These are phyloP conservation scores for Brotula barbata DNA, from an alignment of 2,797 vertebrate genomes.

Conservation along the genomic window DNA sequence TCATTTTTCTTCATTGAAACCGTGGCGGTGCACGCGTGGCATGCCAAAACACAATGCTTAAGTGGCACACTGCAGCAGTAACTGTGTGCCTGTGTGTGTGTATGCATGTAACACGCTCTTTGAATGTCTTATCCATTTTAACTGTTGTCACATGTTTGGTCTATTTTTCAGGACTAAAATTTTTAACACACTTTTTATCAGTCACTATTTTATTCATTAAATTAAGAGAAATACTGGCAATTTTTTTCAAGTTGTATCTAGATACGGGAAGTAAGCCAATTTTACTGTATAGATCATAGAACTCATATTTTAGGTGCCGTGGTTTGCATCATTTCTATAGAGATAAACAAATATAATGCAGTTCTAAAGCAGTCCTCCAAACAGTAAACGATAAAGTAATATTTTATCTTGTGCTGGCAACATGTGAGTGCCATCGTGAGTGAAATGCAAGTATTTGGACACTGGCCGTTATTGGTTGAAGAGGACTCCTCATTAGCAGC, in stretches of 20 bases:
- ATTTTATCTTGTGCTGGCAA: neutral
- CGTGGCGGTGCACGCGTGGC: constrained; percentile 48
- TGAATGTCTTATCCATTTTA: neutral
- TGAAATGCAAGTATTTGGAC: constrained; percentile 36
- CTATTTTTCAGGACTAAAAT: too few species aligned
- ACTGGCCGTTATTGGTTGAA: constrained; percentile 43
- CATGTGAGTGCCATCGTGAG: constrained; percentile 22
- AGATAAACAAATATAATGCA: too few species aligned
- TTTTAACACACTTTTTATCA: too few species aligned
- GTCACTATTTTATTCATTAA: too few species aligned
- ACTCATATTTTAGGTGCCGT: too few species aligned
- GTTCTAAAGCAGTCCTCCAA: too few species aligned
- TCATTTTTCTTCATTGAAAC: constrained; percentile 71
- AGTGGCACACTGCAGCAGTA: constrained; percentile 44
- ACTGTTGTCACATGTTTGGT: too few species aligned
- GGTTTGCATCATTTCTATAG: too few species aligned
- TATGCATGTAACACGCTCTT: too few species aligned
- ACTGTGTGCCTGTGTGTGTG: constrained; percentile 6
- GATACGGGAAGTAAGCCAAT: constrained; percentile 22
- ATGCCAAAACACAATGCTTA: constrained; percentile 72
- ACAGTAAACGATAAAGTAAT: too few species aligned
- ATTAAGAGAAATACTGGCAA: too few species aligned
- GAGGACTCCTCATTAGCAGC: constrained; percentile 67
- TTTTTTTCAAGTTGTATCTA: too few species aligned
- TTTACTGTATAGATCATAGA: constrained; percentile 22